Evolutionary conservation across 2,888 invertebrate genomes (phyloP).

Genomic region (Calameuta filiformis): DNA sequence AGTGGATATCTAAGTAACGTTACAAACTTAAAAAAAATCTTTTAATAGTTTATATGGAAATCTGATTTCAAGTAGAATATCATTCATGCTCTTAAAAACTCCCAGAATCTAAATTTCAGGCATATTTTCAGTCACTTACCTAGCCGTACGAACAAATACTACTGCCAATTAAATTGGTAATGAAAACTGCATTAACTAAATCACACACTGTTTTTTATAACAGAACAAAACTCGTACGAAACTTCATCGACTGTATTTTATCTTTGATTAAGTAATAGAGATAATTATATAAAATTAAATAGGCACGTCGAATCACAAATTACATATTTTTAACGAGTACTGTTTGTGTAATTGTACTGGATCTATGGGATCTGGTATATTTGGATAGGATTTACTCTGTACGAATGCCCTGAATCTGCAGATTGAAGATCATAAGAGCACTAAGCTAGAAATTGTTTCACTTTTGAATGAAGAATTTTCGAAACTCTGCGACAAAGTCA

Average conservation of each 20-base stretch:
- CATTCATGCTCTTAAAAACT: background rate
- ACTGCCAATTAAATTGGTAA: background rate
- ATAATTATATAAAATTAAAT: background rate
- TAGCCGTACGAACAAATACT: background rate
- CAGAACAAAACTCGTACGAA: background rate
- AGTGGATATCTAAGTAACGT: background rate
- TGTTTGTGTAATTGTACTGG: too few relatives aligned
- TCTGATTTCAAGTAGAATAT: background rate
- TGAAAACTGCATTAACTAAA: background rate
- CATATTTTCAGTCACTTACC: background rate
- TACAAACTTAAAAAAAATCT: background rate
- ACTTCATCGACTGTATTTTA: background rate
- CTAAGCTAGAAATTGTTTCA: background rate
- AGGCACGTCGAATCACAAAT: background rate
- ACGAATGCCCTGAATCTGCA: background rate
- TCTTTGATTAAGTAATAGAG: background rate
- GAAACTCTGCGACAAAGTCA: constrained; percentile 31
- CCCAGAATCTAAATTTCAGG: background rate
- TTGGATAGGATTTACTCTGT: background rate
- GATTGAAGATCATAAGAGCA: background rate
- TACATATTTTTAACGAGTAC: background rate
- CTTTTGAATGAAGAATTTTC: constrained; percentile 28
- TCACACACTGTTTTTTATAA: background rate
- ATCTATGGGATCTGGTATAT: background rate
- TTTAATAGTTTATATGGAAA: background rate